phyloP scores from a whole-genome alignment of 1,140 invertebrate genomes.

The Halesus radiatus region DNA sequence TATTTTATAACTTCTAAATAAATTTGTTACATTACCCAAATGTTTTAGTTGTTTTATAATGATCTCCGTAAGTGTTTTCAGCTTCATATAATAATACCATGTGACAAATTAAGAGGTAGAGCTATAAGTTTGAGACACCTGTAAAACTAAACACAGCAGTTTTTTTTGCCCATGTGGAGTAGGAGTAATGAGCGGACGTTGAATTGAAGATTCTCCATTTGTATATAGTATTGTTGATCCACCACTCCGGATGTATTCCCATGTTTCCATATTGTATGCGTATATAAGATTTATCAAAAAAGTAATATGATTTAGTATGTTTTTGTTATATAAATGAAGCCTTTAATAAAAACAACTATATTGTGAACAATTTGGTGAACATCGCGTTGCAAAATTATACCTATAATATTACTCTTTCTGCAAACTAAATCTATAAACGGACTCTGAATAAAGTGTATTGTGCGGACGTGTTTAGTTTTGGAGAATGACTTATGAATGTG shows the following conservation, averaged over 20 bases:
- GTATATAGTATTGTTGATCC: slow-evolving; percentile 35
- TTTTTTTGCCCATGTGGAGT: neutral
- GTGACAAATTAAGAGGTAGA: too few species aligned
- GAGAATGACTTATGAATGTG: slow-evolving; percentile 41
- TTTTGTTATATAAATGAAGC: slow-evolving; percentile 34
- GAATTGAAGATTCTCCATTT: slow-evolving; percentile 21
- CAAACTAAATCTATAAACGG: slow-evolving; percentile 10
- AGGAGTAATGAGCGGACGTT: neutral
- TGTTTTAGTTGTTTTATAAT: too few species aligned
- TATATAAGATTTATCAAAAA: slow-evolving; percentile 37
- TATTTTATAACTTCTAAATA: too few species aligned
- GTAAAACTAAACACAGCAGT: too few species aligned
- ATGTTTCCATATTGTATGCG: slow-evolving; percentile 21
- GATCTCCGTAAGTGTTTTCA: too few species aligned
- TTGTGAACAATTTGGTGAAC: slow-evolving; percentile 18
- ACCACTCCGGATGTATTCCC: slow-evolving; percentile 11
- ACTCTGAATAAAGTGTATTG: slow-evolving; percentile 9
- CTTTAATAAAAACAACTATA: slow-evolving; percentile 29
- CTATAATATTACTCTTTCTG: slow-evolving; percentile 13
- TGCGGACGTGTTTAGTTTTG: slow-evolving; percentile 1
- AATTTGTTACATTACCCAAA: too few species aligned
- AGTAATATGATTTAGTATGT: slow-evolving; percentile 16
- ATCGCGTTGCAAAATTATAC: slow-evolving; percentile 15
- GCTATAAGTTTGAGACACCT: too few species aligned
- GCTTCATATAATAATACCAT: too few species aligned